These are phyloP conservation scores for Dipodomys stephensi DNA, from an alignment of 2,113 vertebrate species.

Conservation along the genomic window DNA sequence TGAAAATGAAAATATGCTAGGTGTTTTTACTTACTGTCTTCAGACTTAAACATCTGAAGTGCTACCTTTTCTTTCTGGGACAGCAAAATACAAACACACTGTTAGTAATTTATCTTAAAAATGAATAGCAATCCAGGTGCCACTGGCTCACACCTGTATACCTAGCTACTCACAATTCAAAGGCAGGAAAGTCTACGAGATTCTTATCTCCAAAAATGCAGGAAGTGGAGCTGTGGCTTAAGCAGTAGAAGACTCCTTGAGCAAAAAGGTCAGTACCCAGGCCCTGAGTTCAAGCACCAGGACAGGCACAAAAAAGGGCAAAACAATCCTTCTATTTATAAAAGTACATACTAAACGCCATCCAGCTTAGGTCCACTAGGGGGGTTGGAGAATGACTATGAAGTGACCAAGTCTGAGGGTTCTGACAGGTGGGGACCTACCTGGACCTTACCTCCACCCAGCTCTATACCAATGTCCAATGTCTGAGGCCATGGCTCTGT, in stretches of 20 bases:
- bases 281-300: too few species aligned
- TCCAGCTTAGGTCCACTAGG: too few species aligned
- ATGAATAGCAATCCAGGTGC: background rate
- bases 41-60: conserved; percentile 25
- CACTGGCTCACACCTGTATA: too few species aligned
- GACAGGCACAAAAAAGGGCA: background rate
- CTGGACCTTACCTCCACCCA: too few species aligned
- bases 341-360: background rate
- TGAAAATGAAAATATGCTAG: background rate
- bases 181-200: too few species aligned
- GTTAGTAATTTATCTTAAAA: conserved; percentile 33
- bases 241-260: too few species aligned
- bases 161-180: too few species aligned
- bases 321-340: too few species aligned
- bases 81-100: conserved; percentile 28
- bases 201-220: too few species aligned
- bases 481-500: background rate
- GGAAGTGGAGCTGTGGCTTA: too few species aligned
- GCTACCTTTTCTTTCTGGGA: background rate
- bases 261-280: too few species aligned
- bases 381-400: background rate
- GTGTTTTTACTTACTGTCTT: background rate
- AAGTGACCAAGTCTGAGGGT: background rate
- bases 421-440: background rate
- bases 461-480: background rate